Evolutionary conservation across 92 coral and sea anemone genomes (phyloP).

Genomic region (Bergia puertoricense): DNA sequence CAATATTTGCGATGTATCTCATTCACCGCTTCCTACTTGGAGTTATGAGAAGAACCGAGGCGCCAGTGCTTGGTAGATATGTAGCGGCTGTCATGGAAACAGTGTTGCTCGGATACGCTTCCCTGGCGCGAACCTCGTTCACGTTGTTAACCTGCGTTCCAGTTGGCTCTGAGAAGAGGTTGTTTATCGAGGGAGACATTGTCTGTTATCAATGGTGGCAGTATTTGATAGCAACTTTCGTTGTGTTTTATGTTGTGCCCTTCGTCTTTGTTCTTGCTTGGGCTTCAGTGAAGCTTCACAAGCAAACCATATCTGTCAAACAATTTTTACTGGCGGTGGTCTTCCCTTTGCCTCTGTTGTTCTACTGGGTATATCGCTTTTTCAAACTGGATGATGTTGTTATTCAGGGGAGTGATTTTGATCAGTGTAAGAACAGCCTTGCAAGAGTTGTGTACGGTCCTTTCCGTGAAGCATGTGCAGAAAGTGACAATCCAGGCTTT

Average conservation of each 20-base stretch:
- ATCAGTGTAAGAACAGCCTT: slow-evolving; percentile 27
- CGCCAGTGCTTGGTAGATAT: slow-evolving; percentile 60
- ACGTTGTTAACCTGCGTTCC: slow-evolving; percentile 71
- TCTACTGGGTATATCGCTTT: slow-evolving; percentile 39
- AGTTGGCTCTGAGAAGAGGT: slow-evolving; percentile 54
- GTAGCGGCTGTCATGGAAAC: slow-evolving; percentile 69
- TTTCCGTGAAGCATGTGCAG: slow-evolving; percentile 41
- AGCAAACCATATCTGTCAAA: slow-evolving; percentile 50
- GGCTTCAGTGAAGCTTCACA: slow-evolving; percentile 68
- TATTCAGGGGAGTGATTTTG: not conserved
- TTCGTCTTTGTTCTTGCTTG: slow-evolving; percentile 65
- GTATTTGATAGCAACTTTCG: slow-evolving; percentile 47
- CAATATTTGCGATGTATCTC: slow-evolving; percentile 39
- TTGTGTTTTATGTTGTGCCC: slow-evolving; percentile 61
- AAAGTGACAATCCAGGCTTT: slow-evolving; percentile 32
- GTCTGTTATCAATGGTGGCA: slow-evolving; percentile 86
- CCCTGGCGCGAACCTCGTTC: slow-evolving; percentile 65
- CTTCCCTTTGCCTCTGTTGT: slow-evolving; percentile 69
- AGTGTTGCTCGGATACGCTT: slow-evolving; percentile 80
- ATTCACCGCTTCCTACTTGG: slow-evolving; percentile 46
- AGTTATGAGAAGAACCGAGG: slow-evolving; percentile 32
- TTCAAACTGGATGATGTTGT: not conserved
- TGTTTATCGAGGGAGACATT: slow-evolving; percentile 71
- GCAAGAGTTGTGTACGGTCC: slow-evolving; percentile 54
- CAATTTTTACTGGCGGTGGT: slow-evolving; percentile 64